Percentiles rank a stretch among this genome's conserved stretches.
Conservation (phyloP, 2,888 invertebrate genomes). For the Ceratothoa steindachneri region DNA sequence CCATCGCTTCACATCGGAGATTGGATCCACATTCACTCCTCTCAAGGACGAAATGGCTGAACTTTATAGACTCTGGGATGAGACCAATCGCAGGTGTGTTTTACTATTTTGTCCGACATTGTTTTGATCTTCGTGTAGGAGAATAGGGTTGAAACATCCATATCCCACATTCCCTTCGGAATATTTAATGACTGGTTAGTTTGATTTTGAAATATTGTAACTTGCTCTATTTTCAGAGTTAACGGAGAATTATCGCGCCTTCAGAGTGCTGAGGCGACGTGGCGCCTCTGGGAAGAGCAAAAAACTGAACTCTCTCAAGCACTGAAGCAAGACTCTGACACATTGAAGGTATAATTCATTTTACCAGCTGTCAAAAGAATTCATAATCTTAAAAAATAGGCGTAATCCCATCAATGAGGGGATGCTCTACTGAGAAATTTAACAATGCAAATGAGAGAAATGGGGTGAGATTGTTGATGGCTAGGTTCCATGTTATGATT, state of each 20-base stretch:
- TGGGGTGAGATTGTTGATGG: too few relatives aligned
- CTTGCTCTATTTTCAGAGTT: too few relatives aligned
- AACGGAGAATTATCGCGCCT: conserved; percentile 35
- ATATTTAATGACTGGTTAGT: too few relatives aligned
- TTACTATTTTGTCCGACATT: too few relatives aligned
- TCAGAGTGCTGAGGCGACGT: conserved; percentile 54
- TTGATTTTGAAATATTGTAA: too few relatives aligned
- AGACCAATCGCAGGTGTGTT: conserved; percentile 65
- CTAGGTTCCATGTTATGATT: too few relatives aligned
- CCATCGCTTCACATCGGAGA: conserved; percentile 59
- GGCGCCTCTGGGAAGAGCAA: conserved; percentile 72
- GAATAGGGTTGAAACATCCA: not conserved
- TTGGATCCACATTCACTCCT: conserved; percentile 57
- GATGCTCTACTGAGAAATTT: too few relatives aligned
- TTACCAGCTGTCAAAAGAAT: too few relatives aligned
- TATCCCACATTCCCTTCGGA: too few relatives aligned
- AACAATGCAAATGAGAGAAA: too few relatives aligned
- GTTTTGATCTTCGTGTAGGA: not conserved
- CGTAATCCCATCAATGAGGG: too few relatives aligned
- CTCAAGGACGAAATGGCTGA: conserved; percentile 66
- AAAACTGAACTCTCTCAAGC: conserved; percentile 72
- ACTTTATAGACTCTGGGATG: conserved; percentile 67
- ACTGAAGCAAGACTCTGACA: conserved; percentile 66
- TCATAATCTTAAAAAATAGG: too few relatives aligned
- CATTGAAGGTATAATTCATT: conserved; percentile 53